Conservation (phyloP, 2,888 invertebrate species). For the Ypsolopha scabrella region DNA sequence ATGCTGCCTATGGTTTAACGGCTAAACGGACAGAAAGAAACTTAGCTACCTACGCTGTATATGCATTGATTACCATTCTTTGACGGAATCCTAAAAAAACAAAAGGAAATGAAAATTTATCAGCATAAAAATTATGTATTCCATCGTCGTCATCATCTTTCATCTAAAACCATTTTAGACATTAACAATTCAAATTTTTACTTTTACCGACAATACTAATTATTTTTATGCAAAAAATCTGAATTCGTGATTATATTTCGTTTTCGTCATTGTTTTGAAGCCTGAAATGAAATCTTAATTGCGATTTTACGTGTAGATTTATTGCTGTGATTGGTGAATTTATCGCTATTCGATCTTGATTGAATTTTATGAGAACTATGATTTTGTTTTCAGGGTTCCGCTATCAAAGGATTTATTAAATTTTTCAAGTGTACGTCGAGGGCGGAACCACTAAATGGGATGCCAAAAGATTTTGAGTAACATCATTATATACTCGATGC, state of each 20-base stretch:
- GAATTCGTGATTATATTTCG: slow-evolving; percentile 44
- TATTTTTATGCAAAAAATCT: slow-evolving; percentile 38
- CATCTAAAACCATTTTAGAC: background rate
- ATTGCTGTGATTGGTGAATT: too few relatives aligned
- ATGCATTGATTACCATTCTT: background rate
- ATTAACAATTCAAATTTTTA: slow-evolving; percentile 2
- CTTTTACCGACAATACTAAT: slow-evolving; percentile 13
- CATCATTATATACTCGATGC: too few relatives aligned
- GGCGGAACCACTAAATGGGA: too few relatives aligned
- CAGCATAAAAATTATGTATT: background rate
- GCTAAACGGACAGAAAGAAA: too few relatives aligned
- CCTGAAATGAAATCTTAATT: slow-evolving; percentile 38
- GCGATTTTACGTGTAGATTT: slow-evolving; percentile 32
- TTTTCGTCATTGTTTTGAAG: slow-evolving; percentile 22
- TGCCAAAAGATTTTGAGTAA: too few relatives aligned
- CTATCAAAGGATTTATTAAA: too few relatives aligned
- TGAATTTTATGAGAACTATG: too few relatives aligned
- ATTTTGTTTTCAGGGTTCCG: too few relatives aligned
- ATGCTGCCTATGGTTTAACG: too few relatives aligned
- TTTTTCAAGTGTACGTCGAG: too few relatives aligned
- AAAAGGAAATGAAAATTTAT: slow-evolving; percentile 1
- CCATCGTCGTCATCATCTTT: background rate
- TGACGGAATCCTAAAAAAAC: background rate
- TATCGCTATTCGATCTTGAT: too few relatives aligned
- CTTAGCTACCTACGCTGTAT: too few relatives aligned